These are phyloP conservation scores for Paracanthobrama guichenoti DNA, from an alignment of 2,113 vertebrate species.

Conservation along the genomic window DNA sequence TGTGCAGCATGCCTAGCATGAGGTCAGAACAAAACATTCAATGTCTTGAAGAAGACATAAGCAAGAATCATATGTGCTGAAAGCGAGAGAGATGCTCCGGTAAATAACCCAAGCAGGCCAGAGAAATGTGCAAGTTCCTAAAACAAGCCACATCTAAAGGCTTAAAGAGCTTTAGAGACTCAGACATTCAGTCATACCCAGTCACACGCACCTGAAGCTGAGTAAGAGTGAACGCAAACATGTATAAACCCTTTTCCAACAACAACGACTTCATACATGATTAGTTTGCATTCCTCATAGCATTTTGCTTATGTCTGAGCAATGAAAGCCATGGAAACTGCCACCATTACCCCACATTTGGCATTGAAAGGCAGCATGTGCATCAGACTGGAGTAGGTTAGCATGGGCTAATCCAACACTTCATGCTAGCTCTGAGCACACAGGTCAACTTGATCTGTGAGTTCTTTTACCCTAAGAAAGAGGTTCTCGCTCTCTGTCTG, in stretches of 20 bases:
- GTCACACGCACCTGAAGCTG: background rate
- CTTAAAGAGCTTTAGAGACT: background rate
- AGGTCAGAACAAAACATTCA: background rate
- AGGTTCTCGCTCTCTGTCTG: conserved; percentile 53
- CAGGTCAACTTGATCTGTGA: conserved; percentile 69
- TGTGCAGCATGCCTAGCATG: conserved; percentile 9
- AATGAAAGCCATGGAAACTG: background rate
- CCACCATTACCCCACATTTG: conserved; percentile 26
- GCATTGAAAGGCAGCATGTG: conserved; percentile 29
- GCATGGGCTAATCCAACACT: conserved; percentile 31
- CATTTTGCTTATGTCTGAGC: background rate
- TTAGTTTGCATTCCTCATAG: conserved; percentile 34
- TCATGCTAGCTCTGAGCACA: conserved; percentile 63
- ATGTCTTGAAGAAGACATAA: conserved; percentile 19
- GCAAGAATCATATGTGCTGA: conserved; percentile 21
- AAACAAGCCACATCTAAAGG: conserved; percentile 30
- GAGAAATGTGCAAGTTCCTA: conserved; percentile 19
- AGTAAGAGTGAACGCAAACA: background rate
- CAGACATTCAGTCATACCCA: background rate
- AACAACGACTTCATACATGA: conserved; percentile 42
- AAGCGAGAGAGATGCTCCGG: background rate
- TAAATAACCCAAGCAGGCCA: conserved; percentile 30
- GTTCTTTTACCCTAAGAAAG: conserved; percentile 81
- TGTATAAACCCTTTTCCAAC: conserved; percentile 23
- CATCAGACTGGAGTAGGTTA: conserved; percentile 66